Evolutionary conservation across 53 echinoderm and acorn worm genomes (phyloP), one percentile per base, ranked within the genome.

Genomic region (Arbacia lixula): DNA sequence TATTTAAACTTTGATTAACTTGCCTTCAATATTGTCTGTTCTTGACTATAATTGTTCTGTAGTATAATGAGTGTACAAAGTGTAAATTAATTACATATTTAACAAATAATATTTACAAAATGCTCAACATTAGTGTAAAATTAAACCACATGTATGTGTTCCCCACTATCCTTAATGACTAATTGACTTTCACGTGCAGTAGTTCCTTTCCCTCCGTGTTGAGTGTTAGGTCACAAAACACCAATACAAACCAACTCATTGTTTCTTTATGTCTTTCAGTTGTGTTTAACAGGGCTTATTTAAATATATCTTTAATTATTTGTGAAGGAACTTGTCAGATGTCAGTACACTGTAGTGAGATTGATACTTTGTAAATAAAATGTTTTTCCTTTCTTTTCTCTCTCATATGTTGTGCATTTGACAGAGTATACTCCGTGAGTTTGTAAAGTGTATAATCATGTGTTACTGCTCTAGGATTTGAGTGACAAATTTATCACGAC

Each of bases 201-300:
- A n/a, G n/a, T n/a, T n/a, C n/a, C n/a, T n/a, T n/a, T n/a, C n/a
- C n/a, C n/a, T n/a, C n/a, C 22, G 67, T 67, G 21, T 67, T 16
- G 20, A 40, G 20, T 57, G 14, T 57, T 67, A 36, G 36, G 8
- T 30, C 32, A 35, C 36, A 21, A 36, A 65, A 31, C 29, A 28
- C 29, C 52, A 20, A 31, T 11, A 6, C n/a, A 54, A 76, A 33
- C 53, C 76, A 76, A 76, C 76, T 76, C 76, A 55, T 19, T 38
- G 19, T 72, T 76, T 76, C 52, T 53, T 28, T 76, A 56, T 76
- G 76, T 76, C 76, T 76, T 76, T 76, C 76, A 76, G 76, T 76
- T 76, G 54, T 55, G 55, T 76, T 76, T 33, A 76, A 35, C 76
- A 76, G 54, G 76, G 56, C 76, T 54, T 76, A 76, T 76, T 76